A percentile compares a stretch with the other conserved stretches of the same genome.
phyloP scores from a whole-genome alignment of 1,140 invertebrate species.

The Lucilia cuprina region DNA sequence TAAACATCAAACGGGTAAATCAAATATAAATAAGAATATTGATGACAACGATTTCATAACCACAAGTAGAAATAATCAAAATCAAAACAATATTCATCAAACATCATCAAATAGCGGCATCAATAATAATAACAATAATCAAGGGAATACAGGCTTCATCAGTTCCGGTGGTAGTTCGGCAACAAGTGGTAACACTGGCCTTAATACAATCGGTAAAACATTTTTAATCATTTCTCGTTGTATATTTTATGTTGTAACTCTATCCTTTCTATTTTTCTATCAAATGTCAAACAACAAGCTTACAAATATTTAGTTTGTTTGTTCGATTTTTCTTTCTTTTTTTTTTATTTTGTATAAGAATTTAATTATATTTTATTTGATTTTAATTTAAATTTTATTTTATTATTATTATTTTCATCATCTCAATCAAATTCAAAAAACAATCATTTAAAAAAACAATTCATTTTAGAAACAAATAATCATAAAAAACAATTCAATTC shows the following conservation, averaged over 20 bases:
- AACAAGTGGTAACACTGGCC: conserved; percentile 48
- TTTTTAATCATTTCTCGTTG: conserved; percentile 26
- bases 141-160: conserved; percentile 54
- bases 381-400: not conserved
- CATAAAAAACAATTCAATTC: conserved; percentile 40
- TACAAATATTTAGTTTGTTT: not conserved
- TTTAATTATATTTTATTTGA: not conserved
- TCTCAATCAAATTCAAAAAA: conserved; percentile 37
- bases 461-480: conserved; percentile 41
- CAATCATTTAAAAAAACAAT: conserved; percentile 35
- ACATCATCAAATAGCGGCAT: conserved; percentile 58
- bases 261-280: too few species aligned
- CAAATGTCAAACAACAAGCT: too few species aligned
- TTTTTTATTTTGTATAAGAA: not conserved
- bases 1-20: conserved; percentile 44
- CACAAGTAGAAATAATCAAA: conserved; percentile 40
- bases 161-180: conserved; percentile 56
- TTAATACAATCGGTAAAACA: conserved; percentile 59
- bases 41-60: conserved; percentile 50
- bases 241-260: not conserved
- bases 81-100: conserved; percentile 46
- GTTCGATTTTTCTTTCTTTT: not conserved
- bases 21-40: conserved; percentile 47
- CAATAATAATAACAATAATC: conserved; percentile 50
- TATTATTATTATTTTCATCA: conserved; percentile 9